A percentile compares a stretch with the other conserved stretches of the same genome.
phyloP scores from a whole-genome alignment of 2,797 vertebrate species.

The Coendou prehensilis region DNA sequence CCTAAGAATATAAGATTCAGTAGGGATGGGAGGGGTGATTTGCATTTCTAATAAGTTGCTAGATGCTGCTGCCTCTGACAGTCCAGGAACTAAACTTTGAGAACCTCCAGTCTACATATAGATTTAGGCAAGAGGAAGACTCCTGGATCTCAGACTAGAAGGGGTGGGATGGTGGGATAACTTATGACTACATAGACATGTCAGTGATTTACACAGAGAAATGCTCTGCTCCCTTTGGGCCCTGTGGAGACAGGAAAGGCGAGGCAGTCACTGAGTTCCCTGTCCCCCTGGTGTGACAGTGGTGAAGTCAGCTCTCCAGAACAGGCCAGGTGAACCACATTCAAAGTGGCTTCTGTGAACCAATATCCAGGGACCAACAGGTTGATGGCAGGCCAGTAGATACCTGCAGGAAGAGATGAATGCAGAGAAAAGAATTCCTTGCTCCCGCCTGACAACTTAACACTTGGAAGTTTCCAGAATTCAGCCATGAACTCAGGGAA shows the following conservation, averaged over 20 bases:
- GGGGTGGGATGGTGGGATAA: neutral
- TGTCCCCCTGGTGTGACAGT: neutral
- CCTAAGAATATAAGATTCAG: conserved; percentile 4
- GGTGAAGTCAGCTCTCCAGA: neutral
- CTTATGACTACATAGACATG: too few species aligned
- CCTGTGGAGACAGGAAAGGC: neutral
- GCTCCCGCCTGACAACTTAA: neutral
- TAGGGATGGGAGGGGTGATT: fast-evolving
- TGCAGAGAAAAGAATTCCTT: neutral
- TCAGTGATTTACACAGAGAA: neutral
- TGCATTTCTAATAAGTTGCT: conserved; percentile 10
- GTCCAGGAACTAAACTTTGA: neutral
- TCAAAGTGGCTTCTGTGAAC: neutral
- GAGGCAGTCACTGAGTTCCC: neutral
- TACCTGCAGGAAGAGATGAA: neutral
- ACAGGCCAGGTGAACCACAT: neutral
- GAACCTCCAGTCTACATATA: neutral
- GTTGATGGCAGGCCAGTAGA: neutral
- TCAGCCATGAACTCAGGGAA: neutral
- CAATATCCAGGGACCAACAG: neutral
- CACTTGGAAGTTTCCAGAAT: neutral
- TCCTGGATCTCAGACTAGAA: neutral
- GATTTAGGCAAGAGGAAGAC: neutral
- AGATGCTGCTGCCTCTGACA: neutral
- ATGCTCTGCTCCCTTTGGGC: too few species aligned